Evolutionary conservation across 1,140 invertebrate genomes (phyloP), one percentile per base, ranked within the genome.

Genomic region (Drosophila jambulina): DNA sequence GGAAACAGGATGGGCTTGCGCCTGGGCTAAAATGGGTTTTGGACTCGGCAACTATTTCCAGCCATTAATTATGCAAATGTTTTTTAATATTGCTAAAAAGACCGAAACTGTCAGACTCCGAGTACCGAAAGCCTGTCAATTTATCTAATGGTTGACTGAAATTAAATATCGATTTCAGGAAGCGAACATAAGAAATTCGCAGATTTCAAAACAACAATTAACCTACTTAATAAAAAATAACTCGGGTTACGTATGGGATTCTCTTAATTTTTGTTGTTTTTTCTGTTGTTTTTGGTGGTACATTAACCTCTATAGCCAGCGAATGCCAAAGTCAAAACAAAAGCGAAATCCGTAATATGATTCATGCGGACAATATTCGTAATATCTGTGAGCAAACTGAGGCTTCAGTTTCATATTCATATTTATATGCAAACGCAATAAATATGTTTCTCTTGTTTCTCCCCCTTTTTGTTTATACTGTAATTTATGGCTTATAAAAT

Each of bases 51-150:
- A 78, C 76, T 88, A 87, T 87, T 80, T 84, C 58, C 65, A 78
- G 77, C 49, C 80, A 87, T 87, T 88, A 87, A 87, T 87, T 87
- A 87, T 80, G 80, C 49, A 70, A 82, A 84, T 80, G 71, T 62
- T 88, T 86, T 72, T 87, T 68, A 87, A 80, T 87, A 80, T 84
- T 62, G 65, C 80, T 68, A 58, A 67, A 74, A 69, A 25, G 21
- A 48, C 46, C 45, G 34, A 58, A 61, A 60, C 42, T 46, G 59
- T 40, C 61, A 60, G 78, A 56, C 25, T 15, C 19, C 42, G 42
- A 69, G 48, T 56, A 56, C 63, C 42, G 38, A 57, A 57, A 80
- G 80, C 40, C 62, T 63, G 71, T 77, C 80, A 80, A 88, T 87
- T 78, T 84, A 49, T 54, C 69, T 87, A 88, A 87, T 87, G 84